phyloP scores from a whole-genome alignment of 2,888 invertebrate species.

The Spilarctia lutea region DNA sequence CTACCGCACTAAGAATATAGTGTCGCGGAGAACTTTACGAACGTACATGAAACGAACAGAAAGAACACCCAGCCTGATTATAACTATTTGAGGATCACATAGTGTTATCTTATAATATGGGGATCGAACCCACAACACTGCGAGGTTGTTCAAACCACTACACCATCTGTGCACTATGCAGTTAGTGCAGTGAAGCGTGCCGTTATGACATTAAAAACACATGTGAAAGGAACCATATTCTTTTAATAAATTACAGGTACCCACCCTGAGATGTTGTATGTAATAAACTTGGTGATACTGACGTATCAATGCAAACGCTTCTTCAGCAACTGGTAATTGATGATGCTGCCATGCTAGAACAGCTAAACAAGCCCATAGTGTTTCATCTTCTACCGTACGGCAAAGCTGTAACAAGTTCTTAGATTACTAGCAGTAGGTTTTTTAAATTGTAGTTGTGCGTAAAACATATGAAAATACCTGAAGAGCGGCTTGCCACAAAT shows the following conservation, averaged over 20 bases:
- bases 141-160: background rate
- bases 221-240: background rate
- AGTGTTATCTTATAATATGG: background rate
- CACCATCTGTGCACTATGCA: background rate
- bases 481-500: conserved; percentile 94
- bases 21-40: background rate
- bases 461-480: conserved; percentile 81
- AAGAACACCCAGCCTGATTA: background rate
- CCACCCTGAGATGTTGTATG: conserved; percentile 92
- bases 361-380: conserved; percentile 98
- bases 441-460: background rate
- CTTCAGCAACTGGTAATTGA: conserved; percentile 96
- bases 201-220: background rate
- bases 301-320: conserved; percentile 92
- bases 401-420: conserved; percentile 67
- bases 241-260: conserved; percentile 18
- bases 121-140: background rate
- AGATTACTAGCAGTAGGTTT: background rate
- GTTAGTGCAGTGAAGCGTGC: no score
- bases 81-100: background rate
- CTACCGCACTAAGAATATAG: no score
- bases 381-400: conserved; percentile 83
- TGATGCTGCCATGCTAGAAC: conserved; percentile 95
- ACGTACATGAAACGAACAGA: background rate
- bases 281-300: conserved; percentile 93